Evolutionary conservation across 2,113 vertebrate genomes (phyloP), one percentile per base, ranked within the genome.

Genomic region (Suricata suricatta): DNA sequence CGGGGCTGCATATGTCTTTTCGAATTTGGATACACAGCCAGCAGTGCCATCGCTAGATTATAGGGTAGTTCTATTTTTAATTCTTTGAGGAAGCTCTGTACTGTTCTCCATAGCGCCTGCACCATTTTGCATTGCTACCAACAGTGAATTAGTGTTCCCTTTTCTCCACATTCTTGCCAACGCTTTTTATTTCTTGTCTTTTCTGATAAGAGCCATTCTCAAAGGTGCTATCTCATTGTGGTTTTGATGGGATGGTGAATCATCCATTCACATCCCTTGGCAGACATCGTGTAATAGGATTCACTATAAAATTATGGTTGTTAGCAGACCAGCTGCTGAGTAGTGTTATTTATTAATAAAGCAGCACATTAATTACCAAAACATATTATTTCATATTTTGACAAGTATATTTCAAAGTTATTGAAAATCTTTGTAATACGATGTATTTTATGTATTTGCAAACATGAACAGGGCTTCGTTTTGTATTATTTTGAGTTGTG

Each of bases 401-500:
- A 85, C 33, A 66, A 85, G 17, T 76, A 5, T 66, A 76, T 96
- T 92, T 97, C 57, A 84, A 19, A 93, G 35, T 94, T 68, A 68
- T 38, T 86, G 7, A 1, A 82, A 76, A 74, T 63, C 71, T 97
- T 93, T 86, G 27, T 84, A 66, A 81, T 84, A 19, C 25, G 80
- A 2, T 44, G 16, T 85, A 23, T 35, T 92, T 93, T 87, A 80
- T 63, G n/a, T 74, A 94, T 88, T 94, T 96, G 63, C 68, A 91
- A 82, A 83, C 27, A 95, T n/a, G 31, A 94, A 77, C 57, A 81
- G 41, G 4, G 21, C 54, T 95, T 96, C 63, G 15, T 93, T 93
- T 88, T 86, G 41, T 82, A 44, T 97, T 88, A 85, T 71, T 96
- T 95, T 97, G 80, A 80, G 80, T 84, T 69, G 35, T 80, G 88